phyloP scores from a whole-genome alignment of 2,888 invertebrate species.

The Chouioia cunea region DNA sequence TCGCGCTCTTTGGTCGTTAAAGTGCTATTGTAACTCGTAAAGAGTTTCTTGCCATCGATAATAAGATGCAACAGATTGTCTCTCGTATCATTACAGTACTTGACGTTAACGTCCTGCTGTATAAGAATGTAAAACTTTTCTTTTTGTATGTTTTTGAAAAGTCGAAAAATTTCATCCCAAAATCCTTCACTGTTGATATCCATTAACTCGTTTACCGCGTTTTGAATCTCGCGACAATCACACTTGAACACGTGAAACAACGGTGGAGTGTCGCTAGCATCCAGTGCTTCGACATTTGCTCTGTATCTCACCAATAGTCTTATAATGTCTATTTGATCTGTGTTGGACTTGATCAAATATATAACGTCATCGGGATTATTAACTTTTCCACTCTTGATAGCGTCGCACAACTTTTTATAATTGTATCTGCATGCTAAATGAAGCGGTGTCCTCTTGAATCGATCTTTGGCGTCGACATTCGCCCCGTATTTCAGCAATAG shows the following conservation, averaged over 20 bases:
- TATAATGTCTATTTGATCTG: slow-evolving; percentile 31
- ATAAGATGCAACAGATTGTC: slow-evolving; percentile 38
- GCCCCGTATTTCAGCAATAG: slow-evolving; percentile 38
- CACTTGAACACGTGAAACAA: slow-evolving; percentile 36
- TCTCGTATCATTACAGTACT: slow-evolving; percentile 16
- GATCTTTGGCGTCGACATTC: slow-evolving; percentile 39
- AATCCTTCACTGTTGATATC: slow-evolving; percentile 3
- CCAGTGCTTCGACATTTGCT: slow-evolving; percentile 29
- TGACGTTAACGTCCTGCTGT: neutral
- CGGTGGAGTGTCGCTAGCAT: slow-evolving; percentile 29
- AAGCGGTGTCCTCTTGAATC: slow-evolving; percentile 29
- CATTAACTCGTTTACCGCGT: neutral
- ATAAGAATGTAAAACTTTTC: slow-evolving; percentile 32
- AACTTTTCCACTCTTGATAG: neutral
- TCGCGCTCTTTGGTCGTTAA: slow-evolving; percentile 6
- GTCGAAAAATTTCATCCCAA: slow-evolving; percentile 6
- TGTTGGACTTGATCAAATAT: neutral
- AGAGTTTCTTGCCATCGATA: slow-evolving; percentile 32
- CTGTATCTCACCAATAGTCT: slow-evolving; percentile 24
- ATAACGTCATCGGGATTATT: slow-evolving; percentile 6
- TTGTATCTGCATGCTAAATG: slow-evolving; percentile 43
- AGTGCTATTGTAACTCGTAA: slow-evolving; percentile 1
- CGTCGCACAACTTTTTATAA: slow-evolving; percentile 19
- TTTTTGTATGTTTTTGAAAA: slow-evolving; percentile 9
- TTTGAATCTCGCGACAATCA: slow-evolving; percentile 8